A percentile compares a stretch with the other conserved stretches of the same genome.
Conservation (phyloP, 1,140 invertebrate genomes). For the Nebria ingens region DNA sequence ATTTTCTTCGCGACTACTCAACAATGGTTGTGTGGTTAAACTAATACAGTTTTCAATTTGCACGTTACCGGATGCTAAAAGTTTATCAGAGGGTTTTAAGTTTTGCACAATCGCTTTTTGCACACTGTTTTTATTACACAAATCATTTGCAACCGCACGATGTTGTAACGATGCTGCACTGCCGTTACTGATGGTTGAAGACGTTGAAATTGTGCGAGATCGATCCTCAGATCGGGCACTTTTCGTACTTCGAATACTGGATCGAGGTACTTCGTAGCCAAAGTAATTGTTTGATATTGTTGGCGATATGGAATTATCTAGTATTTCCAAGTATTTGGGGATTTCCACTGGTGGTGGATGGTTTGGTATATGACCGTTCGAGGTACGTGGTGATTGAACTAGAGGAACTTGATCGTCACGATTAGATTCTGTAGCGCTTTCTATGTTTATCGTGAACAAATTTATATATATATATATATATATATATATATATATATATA, state of each 20-base stretch:
- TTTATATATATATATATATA: too few species aligned
- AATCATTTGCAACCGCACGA: neutral
- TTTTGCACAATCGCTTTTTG: neutral
- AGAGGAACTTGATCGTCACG: constrained; percentile 28
- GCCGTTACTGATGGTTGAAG: neutral
- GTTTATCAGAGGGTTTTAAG: neutral
- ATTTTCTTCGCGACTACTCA: too few species aligned
- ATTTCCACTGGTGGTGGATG: constrained; percentile 21
- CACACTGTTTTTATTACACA: neutral
- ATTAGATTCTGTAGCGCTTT: constrained; percentile 25
- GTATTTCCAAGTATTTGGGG: constrained; percentile 40
- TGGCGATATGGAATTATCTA: too few species aligned
- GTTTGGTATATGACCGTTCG: neutral
- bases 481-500: too few species aligned
- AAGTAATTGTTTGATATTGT: constrained; percentile 31
- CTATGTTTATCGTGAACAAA: constrained; percentile 25
- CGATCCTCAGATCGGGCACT: neutral
- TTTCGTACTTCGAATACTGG: constrained; percentile 13
- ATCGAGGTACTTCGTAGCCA: constrained; percentile 37
- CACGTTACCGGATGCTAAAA: neutral
- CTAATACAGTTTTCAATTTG: neutral
- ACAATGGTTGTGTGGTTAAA: neutral
- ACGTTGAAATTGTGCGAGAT: neutral
- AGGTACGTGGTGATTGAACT: constrained; percentile 16
- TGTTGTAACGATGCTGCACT: neutral